Conservation (phyloP, 2,888 invertebrate genomes). For the Sceliomorpha sp. region DNA sequence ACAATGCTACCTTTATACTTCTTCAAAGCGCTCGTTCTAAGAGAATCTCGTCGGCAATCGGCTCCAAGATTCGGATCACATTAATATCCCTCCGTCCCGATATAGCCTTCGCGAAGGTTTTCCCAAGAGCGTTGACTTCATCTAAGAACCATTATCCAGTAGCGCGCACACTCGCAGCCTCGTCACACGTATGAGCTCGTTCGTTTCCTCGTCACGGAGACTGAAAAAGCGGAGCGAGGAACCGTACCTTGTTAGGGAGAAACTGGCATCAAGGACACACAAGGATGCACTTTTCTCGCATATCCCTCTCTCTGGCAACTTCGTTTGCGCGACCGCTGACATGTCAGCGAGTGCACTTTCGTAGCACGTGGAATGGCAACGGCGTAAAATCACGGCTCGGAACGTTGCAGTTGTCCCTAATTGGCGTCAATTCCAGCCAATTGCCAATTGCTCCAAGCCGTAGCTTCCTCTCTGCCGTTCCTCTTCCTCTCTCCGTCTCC, state of each 20-base stretch:
- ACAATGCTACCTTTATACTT: slow-evolving; percentile 39
- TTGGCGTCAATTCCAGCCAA: slow-evolving; percentile 75
- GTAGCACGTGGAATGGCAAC: slow-evolving; percentile 50
- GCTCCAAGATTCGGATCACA: slow-evolving; percentile 28
- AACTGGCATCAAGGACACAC: slow-evolving; percentile 62
- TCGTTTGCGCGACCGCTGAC: slow-evolving; percentile 28
- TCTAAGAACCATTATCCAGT: no score
- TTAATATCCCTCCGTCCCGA: slow-evolving; percentile 11
- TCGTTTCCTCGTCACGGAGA: slow-evolving; percentile 14
- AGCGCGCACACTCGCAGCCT: no score
- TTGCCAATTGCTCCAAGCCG: slow-evolving; percentile 59
- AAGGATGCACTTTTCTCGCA: slow-evolving; percentile 40
- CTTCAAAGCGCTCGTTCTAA: slow-evolving; percentile 24
- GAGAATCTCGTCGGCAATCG: slow-evolving; percentile 42
- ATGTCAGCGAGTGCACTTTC: slow-evolving; percentile 23
- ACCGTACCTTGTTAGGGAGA: slow-evolving; percentile 65
- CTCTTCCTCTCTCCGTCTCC: slow-evolving; percentile 43
- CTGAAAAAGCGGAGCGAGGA: slow-evolving; percentile 47
- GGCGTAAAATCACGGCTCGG: slow-evolving; percentile 68
- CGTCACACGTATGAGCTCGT: slow-evolving; percentile 18
- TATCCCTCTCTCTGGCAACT: slow-evolving; percentile 46
- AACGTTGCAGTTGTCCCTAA: slow-evolving; percentile 67
- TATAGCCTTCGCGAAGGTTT: slow-evolving; percentile 19
- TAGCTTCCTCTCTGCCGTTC: slow-evolving; percentile 43
- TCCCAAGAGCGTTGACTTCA: slow-evolving; percentile 7